Conservation (phyloP, 2,113 vertebrate genomes). For the Mohoua ochrocephala region DNA sequence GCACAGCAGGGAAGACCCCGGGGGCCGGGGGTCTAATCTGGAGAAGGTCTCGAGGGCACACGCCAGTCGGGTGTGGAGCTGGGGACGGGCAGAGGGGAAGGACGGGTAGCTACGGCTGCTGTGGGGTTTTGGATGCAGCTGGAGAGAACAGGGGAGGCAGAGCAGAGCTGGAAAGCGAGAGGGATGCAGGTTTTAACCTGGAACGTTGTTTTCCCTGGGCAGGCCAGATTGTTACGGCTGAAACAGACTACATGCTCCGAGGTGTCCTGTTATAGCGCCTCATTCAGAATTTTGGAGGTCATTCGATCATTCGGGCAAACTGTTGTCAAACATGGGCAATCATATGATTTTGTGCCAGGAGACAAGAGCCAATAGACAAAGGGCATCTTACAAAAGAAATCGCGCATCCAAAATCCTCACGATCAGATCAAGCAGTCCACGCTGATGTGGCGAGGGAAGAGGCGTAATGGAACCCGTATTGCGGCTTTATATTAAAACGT, state of each 20-base stretch:
- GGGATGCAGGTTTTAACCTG: not conserved
- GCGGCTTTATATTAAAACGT: not conserved
- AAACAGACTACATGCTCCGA: not conserved
- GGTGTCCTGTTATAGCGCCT: not conserved
- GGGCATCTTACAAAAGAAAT: constrained; percentile 21
- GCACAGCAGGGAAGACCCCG: not conserved
- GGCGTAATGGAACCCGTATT: not conserved
- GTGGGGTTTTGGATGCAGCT: not conserved
- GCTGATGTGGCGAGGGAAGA: not conserved
- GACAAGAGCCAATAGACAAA: constrained; percentile 41
- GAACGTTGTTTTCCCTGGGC: not conserved
- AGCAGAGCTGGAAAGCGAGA: not conserved
- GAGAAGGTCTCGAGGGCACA: not conserved
- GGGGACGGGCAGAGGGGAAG: not conserved
- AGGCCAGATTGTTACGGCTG: not conserved
- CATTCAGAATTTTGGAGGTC: constrained; percentile 3
- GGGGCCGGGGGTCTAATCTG: not conserved
- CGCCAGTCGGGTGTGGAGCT: not conserved
- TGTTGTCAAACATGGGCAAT: constrained; percentile 33
- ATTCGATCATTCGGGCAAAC: not conserved
- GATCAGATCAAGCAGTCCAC: not conserved
- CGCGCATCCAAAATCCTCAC: not conserved
- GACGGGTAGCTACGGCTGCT: not conserved
- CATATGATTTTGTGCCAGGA: constrained; percentile 4
- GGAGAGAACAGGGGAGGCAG: not conserved